phyloP scores from a whole-genome alignment of 2,113 vertebrate genomes.

The Columba livia region DNA sequence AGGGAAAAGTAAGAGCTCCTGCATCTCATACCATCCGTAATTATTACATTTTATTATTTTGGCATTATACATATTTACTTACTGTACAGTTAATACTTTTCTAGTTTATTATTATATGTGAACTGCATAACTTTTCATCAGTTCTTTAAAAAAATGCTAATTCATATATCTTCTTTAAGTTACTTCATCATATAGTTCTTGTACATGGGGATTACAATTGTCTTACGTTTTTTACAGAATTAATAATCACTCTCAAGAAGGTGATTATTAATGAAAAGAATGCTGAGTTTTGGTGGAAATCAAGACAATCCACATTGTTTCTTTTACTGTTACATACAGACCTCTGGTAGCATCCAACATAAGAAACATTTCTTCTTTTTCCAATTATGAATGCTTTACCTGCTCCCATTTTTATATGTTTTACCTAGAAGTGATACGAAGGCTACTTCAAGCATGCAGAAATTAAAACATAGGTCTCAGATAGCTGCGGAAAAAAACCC shows the following conservation, averaged over 20 bases:
- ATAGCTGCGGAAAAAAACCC: neutral
- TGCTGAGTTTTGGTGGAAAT: neutral
- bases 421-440: neutral
- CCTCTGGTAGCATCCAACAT: neutral
- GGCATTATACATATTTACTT: neutral
- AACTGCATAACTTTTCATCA: neutral
- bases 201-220: neutral
- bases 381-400: neutral
- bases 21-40: neutral
- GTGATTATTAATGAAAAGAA: neutral
- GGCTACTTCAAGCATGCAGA: constrained; percentile 37
- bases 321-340: neutral
- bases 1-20: neutral
- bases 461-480: neutral
- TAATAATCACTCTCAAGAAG: neutral
- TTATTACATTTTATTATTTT: neutral
- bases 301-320: neutral
- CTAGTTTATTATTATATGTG: neutral
- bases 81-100: neutral
- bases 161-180: neutral
- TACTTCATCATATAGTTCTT: neutral
- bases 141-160: neutral
- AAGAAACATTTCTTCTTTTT: neutral
- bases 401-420: neutral
- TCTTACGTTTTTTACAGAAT: neutral